A percentile compares a stretch with the other conserved stretches of the same genome.
Conservation (phyloP, 2,888 invertebrate species). For the Apotomis capreana region DNA sequence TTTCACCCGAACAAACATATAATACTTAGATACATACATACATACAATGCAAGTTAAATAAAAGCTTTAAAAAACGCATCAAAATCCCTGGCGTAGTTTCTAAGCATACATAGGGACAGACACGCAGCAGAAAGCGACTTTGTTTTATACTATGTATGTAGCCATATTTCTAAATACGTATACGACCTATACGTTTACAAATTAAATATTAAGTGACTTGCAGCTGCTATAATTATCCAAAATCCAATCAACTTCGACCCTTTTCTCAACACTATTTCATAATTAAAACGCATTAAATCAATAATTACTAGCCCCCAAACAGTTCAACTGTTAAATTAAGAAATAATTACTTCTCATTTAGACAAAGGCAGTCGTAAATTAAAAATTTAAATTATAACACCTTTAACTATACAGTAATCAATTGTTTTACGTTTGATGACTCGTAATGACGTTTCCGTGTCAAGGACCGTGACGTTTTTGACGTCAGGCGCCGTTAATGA, state of each 20-base stretch:
- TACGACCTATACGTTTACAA: too few species aligned
- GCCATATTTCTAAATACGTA: too few species aligned
- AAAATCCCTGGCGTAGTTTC: too few species aligned
- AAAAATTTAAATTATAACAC: slow-evolving; percentile 48
- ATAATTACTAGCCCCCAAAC: slow-evolving; percentile 37
- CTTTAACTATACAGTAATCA: slow-evolving; percentile 46
- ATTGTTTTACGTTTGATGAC: slow-evolving; percentile 44
- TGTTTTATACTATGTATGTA: too few species aligned
- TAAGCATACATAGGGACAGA: too few species aligned
- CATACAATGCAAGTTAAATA: too few species aligned
- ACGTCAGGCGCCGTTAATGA: neutral
- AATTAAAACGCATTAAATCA: slow-evolving; percentile 28
- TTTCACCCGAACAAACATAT: too few species aligned
- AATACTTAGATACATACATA: too few species aligned
- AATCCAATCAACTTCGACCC: slow-evolving; percentile 14
- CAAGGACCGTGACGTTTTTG: slow-evolving; percentile 42
- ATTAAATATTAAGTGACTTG: neutral
- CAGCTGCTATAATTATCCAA: slow-evolving; percentile 1
- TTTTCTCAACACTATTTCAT: slow-evolving; percentile 25
- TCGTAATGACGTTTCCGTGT: slow-evolving; percentile 42
- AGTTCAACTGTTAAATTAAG: slow-evolving; percentile 21
- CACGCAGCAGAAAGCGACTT: too few species aligned
- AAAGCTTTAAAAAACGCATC: too few species aligned
- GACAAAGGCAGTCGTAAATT: slow-evolving; percentile 25
- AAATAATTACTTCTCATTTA: slow-evolving; percentile 40